A percentile compares a stretch with the other conserved stretches of the same genome.
Evolutionary conservation across 2,113 vertebrate species (phyloP).

Genomic region (Regulus satrapa): DNA sequence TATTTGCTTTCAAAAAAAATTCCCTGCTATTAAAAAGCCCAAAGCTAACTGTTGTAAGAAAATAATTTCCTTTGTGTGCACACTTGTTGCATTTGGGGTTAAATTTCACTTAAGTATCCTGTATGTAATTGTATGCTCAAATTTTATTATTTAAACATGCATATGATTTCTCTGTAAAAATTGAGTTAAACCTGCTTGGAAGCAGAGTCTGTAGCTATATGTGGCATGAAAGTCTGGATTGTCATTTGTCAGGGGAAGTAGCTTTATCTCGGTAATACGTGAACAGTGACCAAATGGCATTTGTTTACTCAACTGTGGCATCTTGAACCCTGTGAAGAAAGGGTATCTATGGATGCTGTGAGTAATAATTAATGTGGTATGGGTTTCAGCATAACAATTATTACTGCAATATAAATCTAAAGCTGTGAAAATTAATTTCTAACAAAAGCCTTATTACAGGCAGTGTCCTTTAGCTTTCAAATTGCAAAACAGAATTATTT

Average conservation of each 20-base stretch:
- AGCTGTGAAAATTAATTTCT: neutral
- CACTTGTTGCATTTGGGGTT: neutral
- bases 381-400: neutral
- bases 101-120: neutral
- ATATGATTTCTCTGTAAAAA: neutral
- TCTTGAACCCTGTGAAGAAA: neutral
- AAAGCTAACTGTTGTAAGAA: neutral
- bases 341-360: neutral
- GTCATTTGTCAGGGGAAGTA: neutral
- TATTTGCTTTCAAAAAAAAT: neutral
- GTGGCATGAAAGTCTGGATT: neutral
- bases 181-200: neutral
- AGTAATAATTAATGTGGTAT: neutral
- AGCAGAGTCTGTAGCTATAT: neutral
- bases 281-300: neutral
- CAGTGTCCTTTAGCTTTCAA: neutral
- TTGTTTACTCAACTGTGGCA: neutral
- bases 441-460: neutral
- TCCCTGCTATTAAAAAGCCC: neutral
- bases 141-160: neutral
- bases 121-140: neutral
- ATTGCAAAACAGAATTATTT: neutral
- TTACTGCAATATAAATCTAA: neutral
- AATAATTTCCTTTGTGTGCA: neutral
- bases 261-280: neutral